Evolutionary conservation across 2,888 invertebrate genomes (phyloP).

Genomic region (Tachystola acroxantha): DNA sequence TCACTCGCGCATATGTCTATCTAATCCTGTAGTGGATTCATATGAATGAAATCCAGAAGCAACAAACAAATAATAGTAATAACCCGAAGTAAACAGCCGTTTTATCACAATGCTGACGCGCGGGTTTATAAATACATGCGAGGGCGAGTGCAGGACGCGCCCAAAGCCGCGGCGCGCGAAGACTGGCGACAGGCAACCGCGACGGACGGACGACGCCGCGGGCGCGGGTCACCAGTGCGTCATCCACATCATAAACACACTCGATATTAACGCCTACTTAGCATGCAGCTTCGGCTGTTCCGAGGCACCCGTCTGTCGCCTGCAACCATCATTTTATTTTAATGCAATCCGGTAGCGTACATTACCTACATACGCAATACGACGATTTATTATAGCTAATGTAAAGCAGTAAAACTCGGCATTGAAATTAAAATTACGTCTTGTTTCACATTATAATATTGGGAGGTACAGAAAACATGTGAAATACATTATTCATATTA

Average conservation of each 20-base stretch:
- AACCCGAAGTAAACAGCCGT: constrained; percentile 4
- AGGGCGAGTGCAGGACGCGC: constrained; percentile 70
- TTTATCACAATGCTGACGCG: constrained; percentile 43
- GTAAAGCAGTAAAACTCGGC: no score
- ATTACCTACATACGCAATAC: not conserved
- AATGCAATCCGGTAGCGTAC: no score
- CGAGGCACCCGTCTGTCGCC: constrained; percentile 26
- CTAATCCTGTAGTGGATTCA: not conserved
- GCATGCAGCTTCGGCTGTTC: constrained; percentile 44
- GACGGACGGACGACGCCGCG: constrained; percentile 46
- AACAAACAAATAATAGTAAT: constrained; percentile 2
- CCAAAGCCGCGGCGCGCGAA: constrained; percentile 52
- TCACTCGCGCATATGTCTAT: not conserved
- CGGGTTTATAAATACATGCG: constrained; percentile 63
- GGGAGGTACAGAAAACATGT: no score
- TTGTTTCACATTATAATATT: no score
- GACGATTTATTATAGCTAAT: no score
- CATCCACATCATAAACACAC: constrained; percentile 52
- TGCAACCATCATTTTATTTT: not conserved
- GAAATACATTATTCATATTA: not conserved
- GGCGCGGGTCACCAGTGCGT: constrained; percentile 49
- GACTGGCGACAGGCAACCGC: constrained; percentile 46
- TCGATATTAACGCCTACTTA: constrained; percentile 47
- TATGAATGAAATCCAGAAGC: constrained; percentile 7
- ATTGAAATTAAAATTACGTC: no score